Conservation (phyloP, 2,888 invertebrate genomes). For the Zygothrica quintamaculata region DNA sequence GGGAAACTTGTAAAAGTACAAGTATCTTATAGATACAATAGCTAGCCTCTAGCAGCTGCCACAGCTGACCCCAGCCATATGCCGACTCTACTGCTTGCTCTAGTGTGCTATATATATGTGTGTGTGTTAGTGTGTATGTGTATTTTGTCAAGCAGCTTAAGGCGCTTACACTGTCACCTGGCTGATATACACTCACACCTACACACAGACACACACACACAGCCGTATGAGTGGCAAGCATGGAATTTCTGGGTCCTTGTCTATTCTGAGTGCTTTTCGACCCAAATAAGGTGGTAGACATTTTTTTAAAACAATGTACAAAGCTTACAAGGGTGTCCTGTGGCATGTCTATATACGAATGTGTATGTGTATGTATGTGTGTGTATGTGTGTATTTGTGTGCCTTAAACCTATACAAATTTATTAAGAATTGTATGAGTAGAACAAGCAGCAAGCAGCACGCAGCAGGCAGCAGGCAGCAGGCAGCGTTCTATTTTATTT, state of each 20-base stretch:
- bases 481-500: conserved; percentile 20
- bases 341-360: neutral
- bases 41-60: conserved; percentile 2
- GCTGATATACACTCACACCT: conserved; percentile 44
- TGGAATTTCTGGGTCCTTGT: conserved; percentile 45
- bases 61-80: conserved; percentile 39
- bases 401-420: conserved; percentile 33
- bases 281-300: conserved; percentile 60
- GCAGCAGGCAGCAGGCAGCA: conserved; percentile 23
- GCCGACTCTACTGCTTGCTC: conserved; percentile 30
- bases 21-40: conserved; percentile 33
- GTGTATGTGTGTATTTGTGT: conserved; percentile 18
- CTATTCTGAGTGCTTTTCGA: conserved; percentile 72
- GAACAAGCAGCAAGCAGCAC: conserved; percentile 23
- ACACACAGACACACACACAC: conserved; percentile 16
- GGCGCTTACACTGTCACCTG: conserved; percentile 77
- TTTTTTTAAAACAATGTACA: conserved; percentile 59
- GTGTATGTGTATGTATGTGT: conserved; percentile 2
- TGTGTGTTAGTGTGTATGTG: conserved; percentile 31
- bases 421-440: conserved; percentile 37
- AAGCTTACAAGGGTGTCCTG: conserved; percentile 7
- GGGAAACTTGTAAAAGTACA: conserved; percentile 1
- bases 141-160: conserved; percentile 64
- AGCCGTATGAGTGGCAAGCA: conserved; percentile 19
- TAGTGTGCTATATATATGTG: conserved; percentile 6